Conservation (phyloP, 2,113 vertebrate genomes). For the Baryphthengus martii region DNA sequence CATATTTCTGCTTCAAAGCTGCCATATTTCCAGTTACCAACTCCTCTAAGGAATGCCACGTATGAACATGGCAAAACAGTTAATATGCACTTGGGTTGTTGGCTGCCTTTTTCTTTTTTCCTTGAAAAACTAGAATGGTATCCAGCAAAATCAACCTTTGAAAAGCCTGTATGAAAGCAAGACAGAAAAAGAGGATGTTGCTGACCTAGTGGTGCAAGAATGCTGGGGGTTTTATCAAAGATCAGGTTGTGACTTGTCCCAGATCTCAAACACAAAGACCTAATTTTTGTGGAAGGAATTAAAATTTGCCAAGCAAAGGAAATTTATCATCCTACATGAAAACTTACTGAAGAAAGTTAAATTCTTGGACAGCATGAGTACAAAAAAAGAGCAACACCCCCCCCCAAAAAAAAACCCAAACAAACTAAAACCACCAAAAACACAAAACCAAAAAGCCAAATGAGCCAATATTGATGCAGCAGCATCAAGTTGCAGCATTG, state of each 20-base stretch:
- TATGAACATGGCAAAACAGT: neutral
- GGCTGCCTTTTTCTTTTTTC: neutral
- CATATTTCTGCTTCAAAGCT: neutral
- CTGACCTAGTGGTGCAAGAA: neutral
- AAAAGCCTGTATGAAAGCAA: neutral
- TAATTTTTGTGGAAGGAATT: neutral
- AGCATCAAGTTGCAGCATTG: neutral
- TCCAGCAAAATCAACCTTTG: neutral
- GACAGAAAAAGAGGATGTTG: neutral
- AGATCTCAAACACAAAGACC: constrained; percentile 21
- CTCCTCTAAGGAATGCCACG: neutral
- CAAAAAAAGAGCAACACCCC: neutral
- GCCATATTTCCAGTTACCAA: neutral
- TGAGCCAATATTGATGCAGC: no score
- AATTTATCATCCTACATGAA: constrained; percentile 27
- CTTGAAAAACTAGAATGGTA: neutral
- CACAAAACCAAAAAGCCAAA: neutral
- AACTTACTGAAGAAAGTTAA: neutral
- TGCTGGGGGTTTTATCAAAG: neutral
- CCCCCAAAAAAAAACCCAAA: neutral
- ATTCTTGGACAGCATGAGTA: neutral
- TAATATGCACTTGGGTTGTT: neutral
- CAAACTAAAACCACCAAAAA: neutral
- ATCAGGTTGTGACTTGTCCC: neutral
- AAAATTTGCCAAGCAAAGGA: constrained; percentile 18